These are phyloP conservation scores for Asarcornis scutulata DNA, from an alignment of 2,113 vertebrate genomes.

Conservation along the genomic window DNA sequence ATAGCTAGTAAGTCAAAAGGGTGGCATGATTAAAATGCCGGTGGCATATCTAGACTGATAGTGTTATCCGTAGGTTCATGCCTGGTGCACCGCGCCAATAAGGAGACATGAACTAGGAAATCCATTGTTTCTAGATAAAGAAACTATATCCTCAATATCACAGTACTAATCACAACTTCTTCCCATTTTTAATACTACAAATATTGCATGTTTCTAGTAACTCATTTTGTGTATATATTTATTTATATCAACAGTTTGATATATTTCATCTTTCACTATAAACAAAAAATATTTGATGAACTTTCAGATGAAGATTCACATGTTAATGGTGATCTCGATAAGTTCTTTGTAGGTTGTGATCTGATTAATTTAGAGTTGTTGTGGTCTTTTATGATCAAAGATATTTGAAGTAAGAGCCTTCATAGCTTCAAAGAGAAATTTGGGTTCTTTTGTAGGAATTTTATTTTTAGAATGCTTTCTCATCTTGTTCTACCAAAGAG, in stretches of 20 bases:
- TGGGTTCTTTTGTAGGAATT: background rate
- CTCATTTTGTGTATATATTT: background rate
- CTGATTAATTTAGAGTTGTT: background rate
- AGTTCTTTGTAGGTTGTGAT: background rate
- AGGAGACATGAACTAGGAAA: background rate
- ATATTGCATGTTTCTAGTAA: background rate
- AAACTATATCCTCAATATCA: background rate
- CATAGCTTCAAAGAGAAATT: background rate
- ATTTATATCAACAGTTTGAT: background rate
- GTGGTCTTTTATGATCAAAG: background rate
- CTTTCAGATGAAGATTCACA: background rate
- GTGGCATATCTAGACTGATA: background rate
- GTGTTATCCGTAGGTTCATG: no score
- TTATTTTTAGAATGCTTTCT: background rate
- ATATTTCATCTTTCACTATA: background rate
- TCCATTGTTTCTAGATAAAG: background rate
- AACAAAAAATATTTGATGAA: background rate
- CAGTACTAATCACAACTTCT: background rate
- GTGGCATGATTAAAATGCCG: background rate
- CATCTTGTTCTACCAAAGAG: background rate
- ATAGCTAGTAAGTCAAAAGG: background rate
- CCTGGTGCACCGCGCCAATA: no score
- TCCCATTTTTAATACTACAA: background rate
- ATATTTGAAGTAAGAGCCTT: background rate
- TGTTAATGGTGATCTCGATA: background rate